These are phyloP conservation scores for Pardalotus punctatus DNA, from an alignment of 2,113 vertebrate species.

Conservation along the genomic window DNA sequence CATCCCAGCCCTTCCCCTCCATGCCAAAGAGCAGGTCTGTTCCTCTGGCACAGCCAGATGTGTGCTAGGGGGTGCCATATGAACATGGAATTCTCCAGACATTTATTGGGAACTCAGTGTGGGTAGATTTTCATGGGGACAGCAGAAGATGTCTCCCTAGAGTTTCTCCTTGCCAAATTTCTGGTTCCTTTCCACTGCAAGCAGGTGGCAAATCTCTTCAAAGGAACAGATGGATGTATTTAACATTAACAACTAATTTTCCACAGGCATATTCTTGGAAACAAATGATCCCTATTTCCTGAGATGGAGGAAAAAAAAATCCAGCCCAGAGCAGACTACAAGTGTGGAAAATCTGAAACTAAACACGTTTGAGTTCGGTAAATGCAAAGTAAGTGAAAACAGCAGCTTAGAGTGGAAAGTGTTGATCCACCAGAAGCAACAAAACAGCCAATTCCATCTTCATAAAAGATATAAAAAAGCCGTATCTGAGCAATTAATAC, in stretches of 20 bases:
- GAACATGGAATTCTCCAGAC: background rate
- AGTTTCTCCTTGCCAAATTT: background rate
- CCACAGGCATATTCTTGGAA: background rate
- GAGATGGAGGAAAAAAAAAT: background rate
- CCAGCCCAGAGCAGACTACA: background rate
- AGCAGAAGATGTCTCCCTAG: background rate
- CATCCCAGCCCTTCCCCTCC: background rate
- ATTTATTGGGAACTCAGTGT: background rate
- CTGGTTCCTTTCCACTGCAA: background rate
- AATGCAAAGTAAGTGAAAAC: constrained; percentile 7
- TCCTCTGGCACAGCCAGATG: fast-evolving
- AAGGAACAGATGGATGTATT: constrained; percentile 34
- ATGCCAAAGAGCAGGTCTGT: fast-evolving
- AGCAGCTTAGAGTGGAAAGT: background rate
- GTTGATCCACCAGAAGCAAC: background rate
- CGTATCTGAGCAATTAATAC: background rate
- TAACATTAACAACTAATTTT: constrained; percentile 39
- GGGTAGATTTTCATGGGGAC: background rate
- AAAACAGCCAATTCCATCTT: background rate
- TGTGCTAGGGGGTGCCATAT: fast-evolving
- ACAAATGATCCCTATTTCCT: constrained; percentile 27
- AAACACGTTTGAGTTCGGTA: background rate
- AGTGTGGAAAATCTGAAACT: constrained; percentile 45
- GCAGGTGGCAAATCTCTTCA: constrained; percentile 38
- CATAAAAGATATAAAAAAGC: background rate